Base-by-base conservation (phyloP, 2,888 invertebrate genomes). In the Pammene aurita region DNA sequence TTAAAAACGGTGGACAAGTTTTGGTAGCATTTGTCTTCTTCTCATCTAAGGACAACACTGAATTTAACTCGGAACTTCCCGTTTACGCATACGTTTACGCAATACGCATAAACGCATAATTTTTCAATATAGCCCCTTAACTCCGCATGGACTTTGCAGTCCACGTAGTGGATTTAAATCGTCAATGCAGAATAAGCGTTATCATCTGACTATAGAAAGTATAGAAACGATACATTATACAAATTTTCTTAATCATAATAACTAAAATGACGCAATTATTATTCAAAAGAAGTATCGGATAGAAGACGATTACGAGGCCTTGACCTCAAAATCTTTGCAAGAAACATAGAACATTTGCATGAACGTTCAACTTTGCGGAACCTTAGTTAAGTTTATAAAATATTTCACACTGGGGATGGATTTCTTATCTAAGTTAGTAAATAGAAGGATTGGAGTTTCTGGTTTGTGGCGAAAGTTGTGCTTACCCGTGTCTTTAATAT, bases 341-440 rank as follows among this genome's bases (percentile, higher is more conserved):
- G 41, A 44, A 63, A 67, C 62, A 62, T 67, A 10, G 55, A 48
- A 41, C 62, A 67, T 67, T 67, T 57, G 52, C 67, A 63, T 67
- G 57, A 67, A 57, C 48, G 50, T 52, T 50, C 42, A 48, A 16
- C 42, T 63, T 50, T 63, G 60, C 46, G 38, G 56, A 63, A 57
- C 35, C 35, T 50, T 57, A 14, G 38, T 61, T 55, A 63, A 67
- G 62, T 67, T 50, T 57, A 63, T 57, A 44, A 57, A 67, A 63
- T 67, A 62, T 62, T 56, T 67, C 50, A 56, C 42, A 67, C 56
- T 67, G 35, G 26, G 34, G 42, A 60, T 62, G 62, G 56, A 62
- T 67, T 67, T 35, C 13, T 34, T 67, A 26, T 60, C 46, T 48
- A 46, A 60, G 35, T 60, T 48, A 60, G 46, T 60, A 60, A 60